Conservation (phyloP, 2,888 invertebrate genomes). For the Oscheius sp. region DNA sequence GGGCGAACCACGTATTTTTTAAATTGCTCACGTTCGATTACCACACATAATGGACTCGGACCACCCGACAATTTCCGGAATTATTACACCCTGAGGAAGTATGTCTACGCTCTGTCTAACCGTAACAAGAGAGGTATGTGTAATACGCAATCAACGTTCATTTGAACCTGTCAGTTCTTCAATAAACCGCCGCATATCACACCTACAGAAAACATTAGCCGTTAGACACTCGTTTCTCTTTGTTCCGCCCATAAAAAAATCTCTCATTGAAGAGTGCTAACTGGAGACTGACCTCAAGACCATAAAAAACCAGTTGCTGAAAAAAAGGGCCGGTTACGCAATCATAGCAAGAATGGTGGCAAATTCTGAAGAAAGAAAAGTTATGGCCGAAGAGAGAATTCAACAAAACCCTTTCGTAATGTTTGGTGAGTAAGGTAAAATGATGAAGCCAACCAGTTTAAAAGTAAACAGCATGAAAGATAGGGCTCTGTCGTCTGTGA, state of each 20-base stretch:
- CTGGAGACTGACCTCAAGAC: constrained; percentile 34
- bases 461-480: neutral
- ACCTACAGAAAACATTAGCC: constrained; percentile 5
- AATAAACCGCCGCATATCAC: neutral
- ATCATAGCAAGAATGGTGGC: constrained; percentile 25
- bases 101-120: neutral
- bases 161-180: constrained; percentile 6
- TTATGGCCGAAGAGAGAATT: neutral
- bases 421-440: neutral
- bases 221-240: constrained; percentile 11
- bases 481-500: neutral
- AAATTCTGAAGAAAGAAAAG: constrained; percentile 5
- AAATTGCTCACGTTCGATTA: neutral
- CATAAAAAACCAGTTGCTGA: constrained; percentile 34
- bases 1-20: constrained; percentile 3
- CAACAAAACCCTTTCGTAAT: neutral
- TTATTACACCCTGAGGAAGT: neutral
- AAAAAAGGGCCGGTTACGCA: constrained; percentile 31
- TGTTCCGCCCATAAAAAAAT: too few relatives aligned
- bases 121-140: neutral
- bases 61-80: neutral
- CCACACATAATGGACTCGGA: neutral
- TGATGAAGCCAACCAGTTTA: neutral
- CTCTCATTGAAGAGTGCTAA: neutral
- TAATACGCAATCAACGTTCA: neutral